Evolutionary conservation across 2,113 vertebrate species (phyloP), one percentile per base, ranked within the genome.

Genomic region (Cichladusa arquata): DNA sequence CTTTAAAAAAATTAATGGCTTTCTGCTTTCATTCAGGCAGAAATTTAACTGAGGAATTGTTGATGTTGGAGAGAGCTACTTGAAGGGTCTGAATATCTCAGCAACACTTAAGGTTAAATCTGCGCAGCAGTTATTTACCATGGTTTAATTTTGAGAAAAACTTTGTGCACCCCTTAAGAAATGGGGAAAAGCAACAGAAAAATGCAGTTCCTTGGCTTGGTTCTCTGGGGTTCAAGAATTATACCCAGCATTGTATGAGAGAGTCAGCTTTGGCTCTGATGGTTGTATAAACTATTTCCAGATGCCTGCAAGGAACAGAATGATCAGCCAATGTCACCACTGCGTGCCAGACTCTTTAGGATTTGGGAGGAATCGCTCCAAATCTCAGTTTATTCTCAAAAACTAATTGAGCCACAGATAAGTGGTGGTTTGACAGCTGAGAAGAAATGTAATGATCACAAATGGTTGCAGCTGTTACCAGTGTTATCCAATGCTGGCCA

Each of bases 241-340:
- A 56, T 69, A 77, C 85, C 88, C 87, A 78, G 36, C 47, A 38
- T 67, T 90, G 85, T 81, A 34, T 64, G 81, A 83, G 92, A 74
- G 71, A 78, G 31, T 67, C 67, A 81, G 67, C 79, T 92, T 92
- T 95, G 96, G 85, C 94, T 93, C 67, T 74, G 53, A 24, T 79
- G 45, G 12, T 33, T 57, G 13, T 78, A 42, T 48, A 93, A 96
- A 95, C 79, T 79, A 38, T 86, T 94, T 94, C 96, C 95, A 95
- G 76, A 93, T 96, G 93, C 88, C 95, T 97, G 58, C 64, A 67
- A 83, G 92, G 92, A 96, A 96, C 95, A 96, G 80, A 92, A 65
- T 0, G 60, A 94, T 96, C 94, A 95, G 95, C 94, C 93, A 95
- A 24, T 84, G 82, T 96, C 85, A 90, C 85, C 56, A 34, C 31